Base-by-base conservation (phyloP, 2,797 vertebrate genomes). In the Monodelphis domestica region DNA sequence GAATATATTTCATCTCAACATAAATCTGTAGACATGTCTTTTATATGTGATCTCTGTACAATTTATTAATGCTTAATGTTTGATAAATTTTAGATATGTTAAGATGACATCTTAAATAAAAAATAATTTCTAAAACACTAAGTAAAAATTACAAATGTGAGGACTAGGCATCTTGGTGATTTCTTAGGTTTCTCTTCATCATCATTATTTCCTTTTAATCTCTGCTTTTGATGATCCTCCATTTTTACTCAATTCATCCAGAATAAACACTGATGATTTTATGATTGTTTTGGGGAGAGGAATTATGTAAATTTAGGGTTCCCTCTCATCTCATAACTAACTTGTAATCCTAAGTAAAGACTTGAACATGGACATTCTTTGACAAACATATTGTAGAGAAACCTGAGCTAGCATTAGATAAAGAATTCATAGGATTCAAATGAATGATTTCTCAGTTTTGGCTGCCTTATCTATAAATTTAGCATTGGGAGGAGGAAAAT, bases 281-380 rank as follows among this genome's bases (percentile, higher is more conserved):
- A 24, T 45, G 63, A 45, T 45, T 78, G 17, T 45, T 78, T 38
- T 78, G 63, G 38, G 17, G n/a, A 45, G n/a, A 45, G 24, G n/a
- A 45, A 78, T 78, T 78, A 38, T 45, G 6, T 24, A 38, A 38
- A 38, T 17, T 78, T 84, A 26, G 50, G 10, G 21, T 50, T 45
- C 10, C 9, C n/a, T 10, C 21, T 50, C 21, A 84, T 84, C 21
- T 10, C 70, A 50, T 28, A 50, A 50, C 26, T 84, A 84, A 50
- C 24, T 56, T 87, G 89, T 11, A 84, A 59, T 51, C 29, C 55
- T 91, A 52, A 52, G 33, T 30, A 53, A 92, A 89, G 90, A 94
- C 28, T 70, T 21, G 21, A 50, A 17, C 55, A 88, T n/a, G 4
- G 89, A 88, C 59, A 54, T 2, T 63, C 91, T 12, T 52, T 54